Evolutionary conservation across 2,797 vertebrate species (phyloP).

Genomic region (Champsocephalus gunnari): DNA sequence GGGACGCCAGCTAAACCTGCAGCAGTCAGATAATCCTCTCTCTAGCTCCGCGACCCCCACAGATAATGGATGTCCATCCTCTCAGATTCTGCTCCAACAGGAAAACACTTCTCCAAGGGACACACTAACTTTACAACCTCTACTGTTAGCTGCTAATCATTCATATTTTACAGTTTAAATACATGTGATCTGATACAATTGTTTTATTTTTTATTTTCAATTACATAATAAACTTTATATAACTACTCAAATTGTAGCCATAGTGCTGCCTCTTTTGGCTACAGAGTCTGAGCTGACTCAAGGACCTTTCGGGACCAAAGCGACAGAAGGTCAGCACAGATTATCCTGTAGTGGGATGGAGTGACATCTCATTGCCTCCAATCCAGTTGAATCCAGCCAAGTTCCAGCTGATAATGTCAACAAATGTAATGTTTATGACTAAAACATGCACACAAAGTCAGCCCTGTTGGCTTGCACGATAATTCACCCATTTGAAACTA

Average conservation of each 20-base stretch:
- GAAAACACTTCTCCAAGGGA: slow-evolving; percentile 45
- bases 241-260: slow-evolving; percentile 6
- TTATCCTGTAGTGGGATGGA: slow-evolving; percentile 57
- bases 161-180: slow-evolving; percentile 6
- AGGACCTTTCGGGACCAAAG: slow-evolving; percentile 40
- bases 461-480: neutral
- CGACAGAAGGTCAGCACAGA: slow-evolving; percentile 56
- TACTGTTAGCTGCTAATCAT: slow-evolving; percentile 29
- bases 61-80: slow-evolving; percentile 77
- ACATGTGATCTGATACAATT: neutral
- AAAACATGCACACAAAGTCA: slow-evolving; percentile 20
- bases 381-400: slow-evolving; percentile 28
- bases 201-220: neutral
- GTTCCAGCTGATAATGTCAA: slow-evolving; percentile 45
- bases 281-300: slow-evolving; percentile 21
- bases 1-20: slow-evolving; percentile 74
- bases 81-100: slow-evolving; percentile 66
- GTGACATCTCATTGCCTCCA: slow-evolving; percentile 42
- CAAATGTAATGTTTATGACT: slow-evolving; percentile 42
- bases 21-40: slow-evolving; percentile 79
- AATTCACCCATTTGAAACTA: slow-evolving; percentile 28
- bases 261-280: neutral
- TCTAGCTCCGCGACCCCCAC: slow-evolving; percentile 59
- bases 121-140: slow-evolving; percentile 32
- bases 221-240: slow-evolving; percentile 2